A percentile compares a stretch with the other conserved stretches of the same genome.
Conservation (phyloP, 2,797 vertebrate genomes). For the Apogon talboti region DNA sequence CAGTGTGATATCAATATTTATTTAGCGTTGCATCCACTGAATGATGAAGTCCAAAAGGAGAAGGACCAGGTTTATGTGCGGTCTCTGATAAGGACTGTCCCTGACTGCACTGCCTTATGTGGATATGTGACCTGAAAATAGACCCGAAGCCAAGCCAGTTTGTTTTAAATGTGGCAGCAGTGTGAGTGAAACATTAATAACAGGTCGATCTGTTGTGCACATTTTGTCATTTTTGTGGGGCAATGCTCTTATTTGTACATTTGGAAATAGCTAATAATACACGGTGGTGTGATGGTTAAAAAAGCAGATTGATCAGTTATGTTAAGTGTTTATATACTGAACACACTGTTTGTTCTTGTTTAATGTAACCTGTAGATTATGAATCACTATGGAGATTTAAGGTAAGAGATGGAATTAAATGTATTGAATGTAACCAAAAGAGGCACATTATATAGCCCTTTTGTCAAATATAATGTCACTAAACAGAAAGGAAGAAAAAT, state of each 20-base stretch:
- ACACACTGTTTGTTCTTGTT: no score
- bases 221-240: constrained; percentile 1
- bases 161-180: constrained; percentile 5
- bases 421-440: no score
- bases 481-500: no score
- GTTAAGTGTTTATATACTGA: no score
- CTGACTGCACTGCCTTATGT: constrained; percentile 4
- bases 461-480: no score
- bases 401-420: no score
- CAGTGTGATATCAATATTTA: no score
- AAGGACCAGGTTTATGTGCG: constrained; percentile 7
- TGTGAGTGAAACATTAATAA: constrained; percentile 35
- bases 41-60: constrained; percentile 30
- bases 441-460: no score
- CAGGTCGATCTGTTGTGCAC: constrained; percentile 10
- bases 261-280: constrained; percentile 2
- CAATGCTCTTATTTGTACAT: constrained; percentile 11
- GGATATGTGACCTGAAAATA: constrained; percentile 28
- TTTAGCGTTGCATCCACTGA: not conserved
- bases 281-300: not conserved
- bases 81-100: constrained; percentile 28
- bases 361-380: no score
- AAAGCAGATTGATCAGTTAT: not conserved
- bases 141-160: not conserved
- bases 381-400: no score